Evolutionary conservation across 2,888 invertebrate genomes (phyloP), one percentile per base, ranked within the genome.

Genomic region (Apeira syringaria): DNA sequence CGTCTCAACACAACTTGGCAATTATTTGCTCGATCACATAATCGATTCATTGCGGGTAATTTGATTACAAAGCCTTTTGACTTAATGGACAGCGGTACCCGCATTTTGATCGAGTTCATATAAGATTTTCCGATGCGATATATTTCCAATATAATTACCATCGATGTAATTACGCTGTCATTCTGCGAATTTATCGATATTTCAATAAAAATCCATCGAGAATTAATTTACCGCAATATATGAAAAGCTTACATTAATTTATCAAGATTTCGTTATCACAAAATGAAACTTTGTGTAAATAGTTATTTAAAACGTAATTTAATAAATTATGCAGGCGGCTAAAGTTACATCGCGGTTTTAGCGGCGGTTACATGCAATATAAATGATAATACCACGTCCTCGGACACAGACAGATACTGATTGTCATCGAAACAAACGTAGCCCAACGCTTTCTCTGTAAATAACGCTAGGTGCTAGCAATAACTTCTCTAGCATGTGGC

Each of bases 351-450:
- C 48, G 62, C 44, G 42, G 67, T 66, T 64, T 69, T 69, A 69
- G 67, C 52, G 56, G 54, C 25, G 50, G 64, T 53, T 67, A 75
- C 73, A 74, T 47, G 71, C 64, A 63, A 63, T 74, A 83, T 72
- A 79, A 80, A 81, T 79, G 77, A 73, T 76, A 74, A 73, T 76
- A 77, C 72, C 70, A 61, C 63, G 55, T 63, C 57, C 52, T 50
- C 40, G 47, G 80, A 87, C 84, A 71, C 68, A 76, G 82, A 84
- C 75, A 79, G 65, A 85, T 83, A 73, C 74, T 54, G 80, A 82
- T 84, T 81, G 86, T 84, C 84, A 83, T 80, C 81, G 68, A 62
- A 75, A 80, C 78, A 80, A 78, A 83, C 82, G 66, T 70, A 55
- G 69, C 54, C 49, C 63, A 59, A 68, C 64, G 70, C 71, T 66